A percentile compares a stretch with the other conserved stretches of the same genome.
Conservation (phyloP, 2,888 invertebrate genomes). For the Ferrisia virgata region DNA sequence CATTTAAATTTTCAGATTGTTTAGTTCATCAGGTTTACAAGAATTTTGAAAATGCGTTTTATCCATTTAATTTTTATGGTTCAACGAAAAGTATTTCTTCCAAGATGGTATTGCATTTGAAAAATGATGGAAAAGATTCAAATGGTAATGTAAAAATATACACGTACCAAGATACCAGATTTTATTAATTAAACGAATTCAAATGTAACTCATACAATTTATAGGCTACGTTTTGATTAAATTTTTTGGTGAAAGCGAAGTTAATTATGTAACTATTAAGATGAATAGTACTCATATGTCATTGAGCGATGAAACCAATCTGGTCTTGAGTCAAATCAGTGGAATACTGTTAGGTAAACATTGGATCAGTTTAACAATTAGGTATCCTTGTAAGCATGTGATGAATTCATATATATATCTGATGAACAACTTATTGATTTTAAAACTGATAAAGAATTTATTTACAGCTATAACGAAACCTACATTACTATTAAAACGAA, state of each 20-base stretch:
- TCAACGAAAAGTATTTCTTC: not conserved
- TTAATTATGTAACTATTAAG: not conserved
- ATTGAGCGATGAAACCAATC: not conserved
- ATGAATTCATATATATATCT: too few species aligned
- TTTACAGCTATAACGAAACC: not conserved
- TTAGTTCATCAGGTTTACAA: not conserved
- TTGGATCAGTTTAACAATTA: not conserved
- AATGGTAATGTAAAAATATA: not conserved
- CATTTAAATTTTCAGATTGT: constrained; percentile 14
- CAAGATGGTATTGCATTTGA: not conserved
- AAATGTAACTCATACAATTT: not conserved
- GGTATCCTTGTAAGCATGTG: too few species aligned
- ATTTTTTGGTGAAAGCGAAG: not conserved
- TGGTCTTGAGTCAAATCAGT: not conserved
- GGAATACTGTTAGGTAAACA: not conserved
- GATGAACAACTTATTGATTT: not conserved
- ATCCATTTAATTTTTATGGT: constrained; percentile 19
- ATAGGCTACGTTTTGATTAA: not conserved
- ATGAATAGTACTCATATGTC: not conserved
- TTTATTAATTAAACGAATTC: not conserved
- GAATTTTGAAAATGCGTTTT: not conserved
- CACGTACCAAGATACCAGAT: not conserved
- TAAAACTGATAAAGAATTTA: not conserved
- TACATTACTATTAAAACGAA: not conserved
- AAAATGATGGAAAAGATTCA: not conserved